Percentiles rank a stretch among this genome's conserved stretches.
phyloP scores from a whole-genome alignment of 2,888 invertebrate genomes.

The Drosophila parthenogenetica region DNA sequence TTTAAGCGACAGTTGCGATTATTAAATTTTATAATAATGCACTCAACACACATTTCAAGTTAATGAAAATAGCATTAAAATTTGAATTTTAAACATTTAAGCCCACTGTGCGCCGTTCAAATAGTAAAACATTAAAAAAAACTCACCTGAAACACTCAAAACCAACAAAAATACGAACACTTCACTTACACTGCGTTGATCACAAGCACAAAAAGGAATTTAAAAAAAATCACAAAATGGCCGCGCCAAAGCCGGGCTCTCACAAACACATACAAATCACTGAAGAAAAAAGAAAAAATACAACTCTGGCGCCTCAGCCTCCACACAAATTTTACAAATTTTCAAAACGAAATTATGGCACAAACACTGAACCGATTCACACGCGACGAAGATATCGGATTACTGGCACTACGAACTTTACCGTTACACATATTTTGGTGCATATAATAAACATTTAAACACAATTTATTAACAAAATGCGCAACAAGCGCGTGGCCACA shows the following conservation, averaged over 20 bases:
- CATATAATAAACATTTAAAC: constrained; percentile 1
- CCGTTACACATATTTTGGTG: background rate
- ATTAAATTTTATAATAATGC: constrained; percentile 38
- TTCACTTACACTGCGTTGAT: background rate
- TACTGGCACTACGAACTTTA: background rate
- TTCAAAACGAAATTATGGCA: constrained; percentile 1
- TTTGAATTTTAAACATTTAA: background rate
- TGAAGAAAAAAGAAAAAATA: background rate
- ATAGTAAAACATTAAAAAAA: background rate
- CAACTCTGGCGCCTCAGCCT: too few species aligned
- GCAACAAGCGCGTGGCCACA: background rate
- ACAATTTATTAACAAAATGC: constrained; percentile 1
- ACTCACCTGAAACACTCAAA: constrained; percentile 6
- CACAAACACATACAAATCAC: background rate
- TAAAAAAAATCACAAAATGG: constrained; percentile 2
- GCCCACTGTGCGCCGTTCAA: constrained; percentile 5
- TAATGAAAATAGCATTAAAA: constrained; percentile 16
- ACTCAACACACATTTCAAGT: constrained; percentile 26
- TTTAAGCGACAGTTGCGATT: constrained; percentile 15
- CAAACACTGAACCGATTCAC: background rate
- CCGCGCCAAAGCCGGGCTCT: background rate
- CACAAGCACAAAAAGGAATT: constrained; percentile 1
- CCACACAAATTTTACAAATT: background rate
- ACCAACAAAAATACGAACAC: background rate
- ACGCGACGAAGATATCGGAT: background rate